Conservation (phyloP, 2,888 invertebrate genomes). For the Pristionchus mayeri region DNA sequence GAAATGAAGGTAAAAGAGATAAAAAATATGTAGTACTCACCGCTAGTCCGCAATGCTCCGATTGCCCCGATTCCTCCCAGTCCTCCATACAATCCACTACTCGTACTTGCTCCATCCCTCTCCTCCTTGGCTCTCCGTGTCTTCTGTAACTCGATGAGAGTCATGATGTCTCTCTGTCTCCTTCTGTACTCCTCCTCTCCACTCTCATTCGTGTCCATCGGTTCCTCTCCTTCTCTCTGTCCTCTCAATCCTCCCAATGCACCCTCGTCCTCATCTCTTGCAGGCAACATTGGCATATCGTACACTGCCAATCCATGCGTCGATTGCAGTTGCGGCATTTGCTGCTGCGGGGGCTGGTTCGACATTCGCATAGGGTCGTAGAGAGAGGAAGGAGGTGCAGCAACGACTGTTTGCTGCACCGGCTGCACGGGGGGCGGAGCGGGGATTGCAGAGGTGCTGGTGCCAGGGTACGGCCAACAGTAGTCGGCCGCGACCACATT, state of each 20-base stretch:
- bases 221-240: neutral
- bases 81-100: neutral
- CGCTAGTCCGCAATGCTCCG: neutral
- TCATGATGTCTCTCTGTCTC: neutral
- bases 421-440: slow-evolving; percentile 1
- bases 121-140: neutral
- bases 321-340: neutral
- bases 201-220: neutral
- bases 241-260: neutral
- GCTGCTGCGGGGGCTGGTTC: neutral
- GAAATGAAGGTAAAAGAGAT: neutral
- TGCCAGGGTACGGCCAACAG: slow-evolving; percentile 4
- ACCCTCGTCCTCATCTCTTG: neutral
- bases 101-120: neutral
- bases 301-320: neutral
- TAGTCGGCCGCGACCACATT: slow-evolving; percentile 7
- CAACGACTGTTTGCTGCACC: neutral
- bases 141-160: neutral
- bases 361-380: neutral
- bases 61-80: neutral
- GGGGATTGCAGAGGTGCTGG: neutral
- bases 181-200: neutral
- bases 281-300: neutral
- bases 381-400: neutral
- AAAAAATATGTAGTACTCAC: neutral